phyloP scores from a whole-genome alignment of 2,888 invertebrate species.

The Lamellibrachia satsuma region DNA sequence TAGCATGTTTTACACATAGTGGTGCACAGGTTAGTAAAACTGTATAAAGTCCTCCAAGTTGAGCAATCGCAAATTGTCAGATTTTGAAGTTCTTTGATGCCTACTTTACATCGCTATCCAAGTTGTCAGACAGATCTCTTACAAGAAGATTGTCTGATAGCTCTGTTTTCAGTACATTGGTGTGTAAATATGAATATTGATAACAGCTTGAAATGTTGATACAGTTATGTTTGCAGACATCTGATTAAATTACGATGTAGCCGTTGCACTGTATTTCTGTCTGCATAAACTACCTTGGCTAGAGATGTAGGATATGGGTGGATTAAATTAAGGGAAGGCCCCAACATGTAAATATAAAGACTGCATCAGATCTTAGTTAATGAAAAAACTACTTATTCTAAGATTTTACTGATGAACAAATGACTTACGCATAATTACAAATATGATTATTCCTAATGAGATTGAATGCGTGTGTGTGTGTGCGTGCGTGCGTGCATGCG shows the following conservation, averaged over 20 bases:
- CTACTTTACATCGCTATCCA: not conserved
- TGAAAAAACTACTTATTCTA: too few relatives aligned
- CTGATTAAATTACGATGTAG: not conserved
- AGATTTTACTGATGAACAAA: too few relatives aligned
- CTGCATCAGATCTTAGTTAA: too few relatives aligned
- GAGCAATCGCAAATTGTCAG: not conserved
- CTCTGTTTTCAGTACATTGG: too few relatives aligned
- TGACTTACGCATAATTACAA: too few relatives aligned
- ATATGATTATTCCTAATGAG: not conserved
- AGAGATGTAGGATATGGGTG: too few relatives aligned
- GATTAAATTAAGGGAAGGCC: too few relatives aligned
- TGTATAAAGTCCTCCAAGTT: not conserved
- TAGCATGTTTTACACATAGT: too few relatives aligned
- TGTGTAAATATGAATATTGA: not conserved
- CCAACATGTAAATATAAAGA: too few relatives aligned
- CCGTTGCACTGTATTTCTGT: not conserved
- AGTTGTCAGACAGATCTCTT: not conserved
- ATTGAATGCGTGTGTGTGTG: constrained; percentile 3
- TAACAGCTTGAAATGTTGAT: not conserved
- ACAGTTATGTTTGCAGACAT: not conserved
- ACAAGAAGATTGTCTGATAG: not conserved
- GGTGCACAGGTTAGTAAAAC: too few relatives aligned
- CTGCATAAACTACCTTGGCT: too few relatives aligned
- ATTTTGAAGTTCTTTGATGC: not conserved
- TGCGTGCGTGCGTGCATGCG: not conserved